Conservation (phyloP, 2,888 invertebrate species). For the Amphipoea lucens region DNA sequence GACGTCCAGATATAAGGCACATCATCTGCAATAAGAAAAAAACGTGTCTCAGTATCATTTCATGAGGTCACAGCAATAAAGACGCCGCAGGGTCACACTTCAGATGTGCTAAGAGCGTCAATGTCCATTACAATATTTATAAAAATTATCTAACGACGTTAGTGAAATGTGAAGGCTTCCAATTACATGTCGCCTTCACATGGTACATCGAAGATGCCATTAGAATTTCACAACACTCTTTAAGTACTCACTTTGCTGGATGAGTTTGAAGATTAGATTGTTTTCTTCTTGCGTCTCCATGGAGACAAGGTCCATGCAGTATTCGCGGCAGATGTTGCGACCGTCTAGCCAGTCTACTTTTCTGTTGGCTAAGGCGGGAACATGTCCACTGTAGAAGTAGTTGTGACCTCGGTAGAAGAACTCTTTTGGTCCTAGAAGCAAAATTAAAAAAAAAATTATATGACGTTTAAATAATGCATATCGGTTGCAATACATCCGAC, state of each 20-base stretch:
- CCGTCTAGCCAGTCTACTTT: constrained; percentile 97
- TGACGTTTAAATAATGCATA: constrained; percentile 29
- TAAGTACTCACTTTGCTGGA: constrained; percentile 93
- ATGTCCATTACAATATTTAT: constrained; percentile 61
- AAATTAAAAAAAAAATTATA: constrained; percentile 22
- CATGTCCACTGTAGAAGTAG: constrained; percentile 96
- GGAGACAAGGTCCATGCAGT: constrained; percentile 98
- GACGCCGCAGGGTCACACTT: constrained; percentile 50
- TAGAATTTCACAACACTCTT: constrained; percentile 51
- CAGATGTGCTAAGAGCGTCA: constrained; percentile 51
- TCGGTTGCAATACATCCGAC: constrained; percentile 29
- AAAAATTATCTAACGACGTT: constrained; percentile 44
- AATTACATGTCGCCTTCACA: constrained; percentile 58
- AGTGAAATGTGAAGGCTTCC: constrained; percentile 66
- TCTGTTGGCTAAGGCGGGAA: constrained; percentile 93
- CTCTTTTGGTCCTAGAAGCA: constrained; percentile 95
- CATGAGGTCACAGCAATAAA: constrained; percentile 37
- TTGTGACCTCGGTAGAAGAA: constrained; percentile 96
- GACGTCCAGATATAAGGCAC: constrained; percentile 98
- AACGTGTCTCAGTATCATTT: constrained; percentile 28
- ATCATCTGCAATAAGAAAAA: constrained; percentile 91
- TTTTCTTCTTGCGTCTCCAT: constrained; percentile 97
- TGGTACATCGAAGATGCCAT: constrained; percentile 39
- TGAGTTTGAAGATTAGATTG: constrained; percentile 96
- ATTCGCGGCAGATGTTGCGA: constrained; percentile 96